Conservation (phyloP, 2,797 vertebrate species). For the Salarias fasciatus region DNA sequence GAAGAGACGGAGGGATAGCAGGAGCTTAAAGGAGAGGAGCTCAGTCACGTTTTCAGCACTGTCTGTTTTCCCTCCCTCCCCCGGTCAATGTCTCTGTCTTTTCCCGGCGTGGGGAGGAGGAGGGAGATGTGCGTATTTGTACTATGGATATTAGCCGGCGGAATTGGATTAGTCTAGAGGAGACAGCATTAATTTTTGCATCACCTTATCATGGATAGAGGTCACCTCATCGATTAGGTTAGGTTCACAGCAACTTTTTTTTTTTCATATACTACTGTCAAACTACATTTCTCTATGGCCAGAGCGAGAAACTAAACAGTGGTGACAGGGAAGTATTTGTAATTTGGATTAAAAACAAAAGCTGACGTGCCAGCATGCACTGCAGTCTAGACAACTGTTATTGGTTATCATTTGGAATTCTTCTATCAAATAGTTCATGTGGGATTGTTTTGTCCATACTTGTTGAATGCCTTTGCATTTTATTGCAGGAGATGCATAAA, state of each 20-base stretch:
- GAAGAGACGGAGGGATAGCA: slow-evolving; percentile 51
- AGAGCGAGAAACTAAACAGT: slow-evolving; percentile 36
- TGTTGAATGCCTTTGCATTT: no score
- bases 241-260: slow-evolving; percentile 35
- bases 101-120: slow-evolving; percentile 24
- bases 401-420: no score
- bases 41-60: slow-evolving; percentile 22
- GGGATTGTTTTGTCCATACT: no score
- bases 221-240: slow-evolving; percentile 68
- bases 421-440: no score
- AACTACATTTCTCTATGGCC: slow-evolving; percentile 44
- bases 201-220: slow-evolving; percentile 60
- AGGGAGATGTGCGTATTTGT: slow-evolving; percentile 61
- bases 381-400: no score
- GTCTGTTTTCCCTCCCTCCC: slow-evolving; percentile 3
- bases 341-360: slow-evolving; percentile 20
- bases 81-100: not conserved
- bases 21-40: slow-evolving; percentile 28
- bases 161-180: slow-evolving; percentile 66
- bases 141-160: slow-evolving; percentile 58
- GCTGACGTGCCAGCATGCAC: no score
- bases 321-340: slow-evolving; percentile 30
- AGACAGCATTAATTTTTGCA: slow-evolving; percentile 63
- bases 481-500: no score
- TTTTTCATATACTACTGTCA: slow-evolving; percentile 32